phyloP scores from a whole-genome alignment of 2,113 vertebrate species.

The Ceyx margarethae region DNA sequence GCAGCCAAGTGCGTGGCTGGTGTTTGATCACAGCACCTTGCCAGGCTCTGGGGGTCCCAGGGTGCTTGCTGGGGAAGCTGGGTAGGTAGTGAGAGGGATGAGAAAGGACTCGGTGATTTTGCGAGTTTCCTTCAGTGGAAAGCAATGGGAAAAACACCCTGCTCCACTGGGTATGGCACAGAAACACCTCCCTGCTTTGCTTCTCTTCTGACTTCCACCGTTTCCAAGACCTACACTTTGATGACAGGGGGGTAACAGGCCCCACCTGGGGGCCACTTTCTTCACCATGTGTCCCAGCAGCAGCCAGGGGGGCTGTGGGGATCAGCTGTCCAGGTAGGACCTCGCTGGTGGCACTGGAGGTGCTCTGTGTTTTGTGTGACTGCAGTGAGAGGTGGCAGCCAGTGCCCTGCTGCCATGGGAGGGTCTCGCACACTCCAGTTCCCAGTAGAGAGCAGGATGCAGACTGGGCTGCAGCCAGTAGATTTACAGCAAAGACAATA shows the following conservation, averaged over 20 bases:
- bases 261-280: background rate
- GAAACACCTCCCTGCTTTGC: background rate
- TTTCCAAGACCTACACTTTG: background rate
- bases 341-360: background rate
- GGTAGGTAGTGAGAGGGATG: background rate
- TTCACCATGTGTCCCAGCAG: background rate
- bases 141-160: conserved; percentile 15
- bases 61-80: background rate
- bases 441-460: background rate
- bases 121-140: background rate
- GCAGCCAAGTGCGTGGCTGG: background rate
- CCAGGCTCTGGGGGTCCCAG: background rate
- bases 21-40: background rate
- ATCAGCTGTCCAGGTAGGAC: background rate
- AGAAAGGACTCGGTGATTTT: background rate
- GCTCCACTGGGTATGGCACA: background rate
- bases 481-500: background rate
- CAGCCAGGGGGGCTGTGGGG: background rate
- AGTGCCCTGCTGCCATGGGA: background rate
- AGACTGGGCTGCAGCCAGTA: background rate
- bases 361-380: background rate
- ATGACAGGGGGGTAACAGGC: background rate
- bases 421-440: background rate
- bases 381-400: background rate
- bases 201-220: background rate